Base-by-base conservation (phyloP, 2,888 invertebrate genomes). In the Drosophila hamatofila region DNA sequence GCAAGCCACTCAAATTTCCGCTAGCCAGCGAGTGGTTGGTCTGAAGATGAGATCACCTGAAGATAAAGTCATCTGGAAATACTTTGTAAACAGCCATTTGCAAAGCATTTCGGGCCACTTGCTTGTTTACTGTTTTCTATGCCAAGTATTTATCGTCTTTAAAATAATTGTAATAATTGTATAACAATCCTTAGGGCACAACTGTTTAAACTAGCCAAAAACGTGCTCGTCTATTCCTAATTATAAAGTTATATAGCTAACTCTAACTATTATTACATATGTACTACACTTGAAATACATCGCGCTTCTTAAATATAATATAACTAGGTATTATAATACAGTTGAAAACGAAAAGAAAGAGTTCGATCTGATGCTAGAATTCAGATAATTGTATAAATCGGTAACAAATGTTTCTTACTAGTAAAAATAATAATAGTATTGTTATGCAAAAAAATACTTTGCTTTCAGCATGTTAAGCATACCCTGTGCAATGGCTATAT, bases 21-120 rank as follows among this genome's bases (percentile, higher is more conserved):
- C 90, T 93, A 83, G 91, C 93, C 69, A 93, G 92, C 77, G 93
- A 93, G 80, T 93, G 93, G 93, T 90, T 93, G 70, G 93, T 93
- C 78, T 93, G 88, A 75, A n/a, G 37, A n/a, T 16, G 11, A 11
- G 11, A 23, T 6, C 18, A 7, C 1, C 9, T 37, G 16, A 33
- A 8, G 16, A 11, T 7, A 12, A 18, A 25, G 4, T 14, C 16
- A 59, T 18, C n/a, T 6, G 25, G 27, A 39, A 80, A 77, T 72
- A 21, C 69, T 52, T 49, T 33, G 74, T 68, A 81, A 80, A 2
- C 83, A 81, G 83, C 80, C 83, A 81, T 83, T 83, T 81, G 76
- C 58, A 42, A 35, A 35, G 56, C 37, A 63, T 75, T 30, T 49
- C 41, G 3, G 25, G 12, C 49, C 61, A 67, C 67, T 46, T 63